A percentile compares a stretch with the other conserved stretches of the same genome.
Conservation (phyloP, 2,113 vertebrate species). For the Scortum barcoo region DNA sequence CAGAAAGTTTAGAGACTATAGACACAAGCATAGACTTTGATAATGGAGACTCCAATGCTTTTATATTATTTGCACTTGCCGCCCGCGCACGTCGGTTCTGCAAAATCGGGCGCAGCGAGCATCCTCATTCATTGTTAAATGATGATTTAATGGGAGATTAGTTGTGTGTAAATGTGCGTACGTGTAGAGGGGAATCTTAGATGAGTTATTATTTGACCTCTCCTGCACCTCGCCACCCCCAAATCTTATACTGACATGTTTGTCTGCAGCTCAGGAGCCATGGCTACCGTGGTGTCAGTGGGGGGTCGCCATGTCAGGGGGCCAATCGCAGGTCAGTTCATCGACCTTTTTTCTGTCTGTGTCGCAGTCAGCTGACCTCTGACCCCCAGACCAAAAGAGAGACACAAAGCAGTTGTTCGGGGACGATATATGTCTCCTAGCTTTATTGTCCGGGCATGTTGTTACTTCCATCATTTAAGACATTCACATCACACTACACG, state of each 20-base stretch:
- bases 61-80: constrained; percentile 53
- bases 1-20: constrained; percentile 77
- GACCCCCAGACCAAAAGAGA: constrained; percentile 43
- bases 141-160: constrained; percentile 7
- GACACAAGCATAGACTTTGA: constrained; percentile 71
- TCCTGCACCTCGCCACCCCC: constrained; percentile 8
- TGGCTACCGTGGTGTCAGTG: constrained; percentile 57
- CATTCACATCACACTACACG: constrained; percentile 49
- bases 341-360: constrained; percentile 75
- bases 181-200: constrained; percentile 37
- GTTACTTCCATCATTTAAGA: constrained; percentile 72
- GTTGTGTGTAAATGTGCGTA: constrained; percentile 29
- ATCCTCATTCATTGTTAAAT: not conserved
- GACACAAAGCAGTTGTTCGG: constrained; percentile 58
- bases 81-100: not conserved
- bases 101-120: not conserved
- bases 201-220: constrained; percentile 63
- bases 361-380: constrained; percentile 66
- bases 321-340: constrained; percentile 71
- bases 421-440: constrained; percentile 57
- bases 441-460: constrained; percentile 51
- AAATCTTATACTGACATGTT: constrained; percentile 64
- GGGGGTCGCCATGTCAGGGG: constrained; percentile 61
- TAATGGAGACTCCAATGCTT: constrained; percentile 66
- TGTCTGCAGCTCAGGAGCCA: constrained; percentile 74